A percentile compares a stretch with the other conserved stretches of the same genome.
phyloP scores from a whole-genome alignment of 1,140 invertebrate species.

The Euglossa dilemma region DNA sequence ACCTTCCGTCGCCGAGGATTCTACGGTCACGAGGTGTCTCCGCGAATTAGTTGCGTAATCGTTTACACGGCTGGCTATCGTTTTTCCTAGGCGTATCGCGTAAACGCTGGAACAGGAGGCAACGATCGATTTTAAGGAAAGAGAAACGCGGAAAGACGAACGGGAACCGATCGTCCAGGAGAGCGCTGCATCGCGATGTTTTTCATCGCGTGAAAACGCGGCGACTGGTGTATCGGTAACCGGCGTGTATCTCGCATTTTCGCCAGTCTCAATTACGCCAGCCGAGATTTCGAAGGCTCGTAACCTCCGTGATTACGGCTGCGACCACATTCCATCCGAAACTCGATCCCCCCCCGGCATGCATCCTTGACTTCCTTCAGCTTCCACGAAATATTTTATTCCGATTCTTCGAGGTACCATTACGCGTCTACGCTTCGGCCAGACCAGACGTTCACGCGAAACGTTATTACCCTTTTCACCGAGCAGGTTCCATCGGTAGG shows the following conservation, averaged over 20 bases:
- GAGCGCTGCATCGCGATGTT: constrained; percentile 20
- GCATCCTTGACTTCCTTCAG: not conserved
- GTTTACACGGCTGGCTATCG: not conserved
- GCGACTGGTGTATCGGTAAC: not conserved
- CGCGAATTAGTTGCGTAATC: constrained; percentile 39
- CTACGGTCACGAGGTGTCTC: too few relatives aligned
- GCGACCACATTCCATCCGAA: not conserved
- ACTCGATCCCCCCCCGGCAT: not conserved
- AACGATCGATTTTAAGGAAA: constrained; percentile 57
- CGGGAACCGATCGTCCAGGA: constrained; percentile 28
- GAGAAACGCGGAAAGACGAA: constrained; percentile 61
- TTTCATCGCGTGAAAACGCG: constrained; percentile 6
- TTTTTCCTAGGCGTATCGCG: constrained; percentile 29
- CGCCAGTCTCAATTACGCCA: constrained; percentile 12
- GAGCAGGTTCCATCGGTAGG: not conserved
- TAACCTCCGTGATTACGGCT: not conserved
- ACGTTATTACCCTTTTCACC: not conserved
- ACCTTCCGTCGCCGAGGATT: too few relatives aligned
- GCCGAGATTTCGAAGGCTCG: not conserved
- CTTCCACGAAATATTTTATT: not conserved
- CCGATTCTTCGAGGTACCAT: not conserved
- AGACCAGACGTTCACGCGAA: not conserved
- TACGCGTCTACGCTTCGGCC: not conserved
- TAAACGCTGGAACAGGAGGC: constrained; percentile 12
- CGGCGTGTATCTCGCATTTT: constrained; percentile 19